Base-by-base conservation (phyloP, 2,888 invertebrate genomes). In the Pammene fasciana region DNA sequence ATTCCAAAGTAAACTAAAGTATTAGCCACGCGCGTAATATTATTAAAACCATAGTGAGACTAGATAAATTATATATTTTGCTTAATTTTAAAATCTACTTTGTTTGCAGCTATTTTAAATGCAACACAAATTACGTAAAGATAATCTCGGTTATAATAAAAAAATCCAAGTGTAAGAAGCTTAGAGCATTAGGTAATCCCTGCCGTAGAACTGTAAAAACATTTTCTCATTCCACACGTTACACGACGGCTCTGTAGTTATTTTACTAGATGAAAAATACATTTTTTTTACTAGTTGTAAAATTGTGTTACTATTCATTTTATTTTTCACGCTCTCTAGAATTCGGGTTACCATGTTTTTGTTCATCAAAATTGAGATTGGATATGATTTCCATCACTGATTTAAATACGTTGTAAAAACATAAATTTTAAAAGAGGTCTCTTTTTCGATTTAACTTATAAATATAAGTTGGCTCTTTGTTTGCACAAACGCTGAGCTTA, bases 161-260 rank as follows among this genome's bases (percentile, higher is more conserved):
- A 56, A 11, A 50, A 68, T 50, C 50, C n/a, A 46, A 55, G 48
- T 48, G 55, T 62, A 67, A 62, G 55, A 11, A 68, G 43, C 68
- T 68, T 45, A 68, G n/a, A 43, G 56, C 57, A 57, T 68, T 43
- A 57, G 56, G 41, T 68, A 62, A 62, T 64, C 62, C 62, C 36
- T 50, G 62, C 26, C n/a, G 68, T 43, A 34, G 50, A 50, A 64
- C 55, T 61, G 38, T 56, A 18, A 68, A 68, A 68, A 50, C 16
- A 56, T 57, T 64, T 59, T 64, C 56, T 41, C 13, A 34, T 57
- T 62, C 34, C 34, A 57, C 46, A 6, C 13, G 16, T 34, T 41
- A 38, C 11, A 4, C 41, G 48, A 46, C 45, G 16, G 45, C 11
- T 54, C 14, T 56, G 56, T 34, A 68, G 56, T 56, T 56, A 55